phyloP scores from a whole-genome alignment of 2,113 vertebrate species.

The Cyphomyrus plagiostoma region DNA sequence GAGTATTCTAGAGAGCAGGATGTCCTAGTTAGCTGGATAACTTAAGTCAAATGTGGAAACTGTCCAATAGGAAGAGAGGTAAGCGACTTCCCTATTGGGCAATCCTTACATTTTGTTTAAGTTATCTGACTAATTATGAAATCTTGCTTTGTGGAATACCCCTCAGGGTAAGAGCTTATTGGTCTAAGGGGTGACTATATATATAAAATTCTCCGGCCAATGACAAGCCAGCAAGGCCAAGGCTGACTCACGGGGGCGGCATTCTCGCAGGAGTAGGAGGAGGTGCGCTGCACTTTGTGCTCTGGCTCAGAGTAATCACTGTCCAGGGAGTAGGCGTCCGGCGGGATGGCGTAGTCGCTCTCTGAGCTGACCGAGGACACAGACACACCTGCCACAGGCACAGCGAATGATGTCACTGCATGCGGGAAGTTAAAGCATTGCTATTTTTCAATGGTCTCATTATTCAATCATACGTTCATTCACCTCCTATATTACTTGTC shows the following conservation, averaged over 20 bases:
- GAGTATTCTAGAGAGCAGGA: not conserved
- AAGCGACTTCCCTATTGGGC: not conserved
- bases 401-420: not conserved
- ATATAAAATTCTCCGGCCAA: not conserved
- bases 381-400: slow-evolving; percentile 64
- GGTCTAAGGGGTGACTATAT: not conserved
- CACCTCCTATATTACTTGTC: not conserved
- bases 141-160: not conserved
- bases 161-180: not conserved
- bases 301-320: slow-evolving; percentile 82
- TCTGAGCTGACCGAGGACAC: slow-evolving; percentile 86
- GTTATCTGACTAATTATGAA: not conserved
- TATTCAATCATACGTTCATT: not conserved
- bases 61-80: not conserved
- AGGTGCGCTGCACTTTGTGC: slow-evolving; percentile 79
- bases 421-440: not conserved
- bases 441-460: not conserved
- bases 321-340: slow-evolving; percentile 79
- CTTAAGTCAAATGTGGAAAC: not conserved
- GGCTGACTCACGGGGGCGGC: slow-evolving; percentile 55
- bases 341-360: slow-evolving; percentile 83
- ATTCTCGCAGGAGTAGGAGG: slow-evolving; percentile 80
- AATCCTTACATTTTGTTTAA: not conserved
- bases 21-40: not conserved
- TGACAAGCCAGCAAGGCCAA: not conserved